phyloP scores from a whole-genome alignment of 2,888 invertebrate species.

The Tenthredo mesomela region DNA sequence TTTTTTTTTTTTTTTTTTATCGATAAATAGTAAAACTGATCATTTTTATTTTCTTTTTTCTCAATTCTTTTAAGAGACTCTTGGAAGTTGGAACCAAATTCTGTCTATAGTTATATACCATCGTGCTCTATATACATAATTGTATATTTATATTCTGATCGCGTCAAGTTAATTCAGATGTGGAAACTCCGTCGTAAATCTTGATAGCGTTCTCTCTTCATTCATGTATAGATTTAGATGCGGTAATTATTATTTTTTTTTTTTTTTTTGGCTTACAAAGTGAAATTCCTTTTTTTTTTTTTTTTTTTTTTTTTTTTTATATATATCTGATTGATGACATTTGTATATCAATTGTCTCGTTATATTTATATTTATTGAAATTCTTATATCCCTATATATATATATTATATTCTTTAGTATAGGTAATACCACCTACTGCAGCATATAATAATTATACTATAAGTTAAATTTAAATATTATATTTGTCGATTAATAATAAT shows the following conservation, averaged over 20 bases:
- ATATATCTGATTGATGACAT: background rate
- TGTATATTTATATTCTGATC: constrained; percentile 39
- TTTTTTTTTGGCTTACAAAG: background rate
- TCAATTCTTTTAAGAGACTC: background rate
- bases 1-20: background rate
- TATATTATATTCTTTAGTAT: too few species aligned
- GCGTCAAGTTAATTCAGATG: constrained; percentile 21
- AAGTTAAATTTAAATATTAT: background rate
- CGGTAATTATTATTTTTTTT: background rate
- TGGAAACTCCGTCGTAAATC: constrained; percentile 41
- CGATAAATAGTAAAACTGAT: too few species aligned
- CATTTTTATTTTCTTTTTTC: too few species aligned
- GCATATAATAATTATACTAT: too few species aligned
- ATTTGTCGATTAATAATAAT: background rate
- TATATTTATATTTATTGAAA: background rate
- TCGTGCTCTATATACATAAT: constrained; percentile 16
- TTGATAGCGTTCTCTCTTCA: constrained; percentile 5
- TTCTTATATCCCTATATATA: background rate
- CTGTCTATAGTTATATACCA: background rate
- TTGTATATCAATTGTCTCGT: background rate
- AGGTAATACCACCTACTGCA: too few species aligned
- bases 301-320: background rate
- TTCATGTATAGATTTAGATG: constrained; percentile 38
- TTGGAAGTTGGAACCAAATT: constrained; percentile 28
- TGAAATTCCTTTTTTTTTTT: background rate